Percentiles rank a stretch among this genome's conserved stretches.
These are phyloP conservation scores for Colletes gigas DNA, from an alignment of 1,140 invertebrate species.

Conservation along the genomic window DNA sequence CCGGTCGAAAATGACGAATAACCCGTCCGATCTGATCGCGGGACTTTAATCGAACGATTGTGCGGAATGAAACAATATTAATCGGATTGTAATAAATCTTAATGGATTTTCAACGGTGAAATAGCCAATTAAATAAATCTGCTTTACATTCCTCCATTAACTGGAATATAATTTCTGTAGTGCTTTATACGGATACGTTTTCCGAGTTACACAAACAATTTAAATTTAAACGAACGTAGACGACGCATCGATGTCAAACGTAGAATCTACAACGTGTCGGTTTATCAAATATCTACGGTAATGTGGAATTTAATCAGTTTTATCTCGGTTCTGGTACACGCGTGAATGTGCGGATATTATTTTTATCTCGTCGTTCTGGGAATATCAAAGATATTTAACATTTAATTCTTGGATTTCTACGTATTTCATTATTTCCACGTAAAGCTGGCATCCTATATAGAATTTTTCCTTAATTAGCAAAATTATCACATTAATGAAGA, in stretches of 20 bases:
- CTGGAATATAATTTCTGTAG: slow-evolving; percentile 27
- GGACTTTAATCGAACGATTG: slow-evolving; percentile 37
- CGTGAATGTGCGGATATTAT: background rate
- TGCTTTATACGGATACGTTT: slow-evolving; percentile 18
- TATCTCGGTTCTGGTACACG: background rate
- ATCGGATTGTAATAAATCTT: slow-evolving; percentile 47
- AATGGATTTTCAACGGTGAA: slow-evolving; percentile 32
- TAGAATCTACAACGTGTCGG: slow-evolving; percentile 29
- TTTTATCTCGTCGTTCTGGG: background rate
- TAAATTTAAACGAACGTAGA: slow-evolving; percentile 6
- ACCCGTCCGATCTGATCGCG: background rate
- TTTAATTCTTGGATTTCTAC: no score
- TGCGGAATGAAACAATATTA: slow-evolving; percentile 40
- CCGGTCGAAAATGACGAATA: background rate
- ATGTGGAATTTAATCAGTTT: slow-evolving; percentile 29
- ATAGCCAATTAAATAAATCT: slow-evolving; percentile 44
- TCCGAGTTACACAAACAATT: background rate
- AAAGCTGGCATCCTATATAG: no score
- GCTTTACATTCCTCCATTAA: slow-evolving; percentile 39
- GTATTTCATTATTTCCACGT: no score
- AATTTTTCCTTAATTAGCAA: background rate
- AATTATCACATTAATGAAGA: background rate
- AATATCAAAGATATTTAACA: background rate
- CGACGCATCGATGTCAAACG: slow-evolving; percentile 13
- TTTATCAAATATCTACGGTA: slow-evolving; percentile 34